phyloP scores from a whole-genome alignment of 2,113 vertebrate genomes.

The Salvelinus alpinus region DNA sequence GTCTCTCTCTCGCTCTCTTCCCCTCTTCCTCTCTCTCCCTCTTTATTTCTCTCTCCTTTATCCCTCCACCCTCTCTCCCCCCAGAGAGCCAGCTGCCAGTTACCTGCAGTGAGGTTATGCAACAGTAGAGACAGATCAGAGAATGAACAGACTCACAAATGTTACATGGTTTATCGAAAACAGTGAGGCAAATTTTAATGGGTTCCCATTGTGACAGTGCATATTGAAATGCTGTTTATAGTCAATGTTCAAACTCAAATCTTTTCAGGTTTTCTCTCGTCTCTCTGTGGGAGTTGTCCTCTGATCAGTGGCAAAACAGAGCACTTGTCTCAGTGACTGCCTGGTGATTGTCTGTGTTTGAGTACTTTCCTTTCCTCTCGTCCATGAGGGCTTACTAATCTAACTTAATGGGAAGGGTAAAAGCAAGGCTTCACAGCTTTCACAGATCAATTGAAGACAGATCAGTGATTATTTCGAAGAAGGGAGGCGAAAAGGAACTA shows the following conservation, averaged over 20 bases:
- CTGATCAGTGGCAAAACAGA: neutral
- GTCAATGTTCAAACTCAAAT: neutral
- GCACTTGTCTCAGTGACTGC: neutral
- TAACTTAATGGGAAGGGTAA: too few relatives aligned
- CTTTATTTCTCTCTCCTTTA: neutral
- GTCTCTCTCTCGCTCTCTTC: neutral
- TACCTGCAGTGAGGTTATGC: conserved; percentile 25
- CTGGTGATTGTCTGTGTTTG: too few relatives aligned
- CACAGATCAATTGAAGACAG: too few relatives aligned
- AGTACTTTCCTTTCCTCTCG: too few relatives aligned
- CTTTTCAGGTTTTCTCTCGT: too few relatives aligned
- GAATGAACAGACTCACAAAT: neutral
- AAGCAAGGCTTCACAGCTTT: too few relatives aligned
- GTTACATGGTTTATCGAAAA: neutral
- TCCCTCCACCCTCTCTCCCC: neutral
- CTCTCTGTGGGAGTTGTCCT: neutral
- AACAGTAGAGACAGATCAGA: conserved; percentile 14
- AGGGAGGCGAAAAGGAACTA: too few relatives aligned
- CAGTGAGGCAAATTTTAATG: neutral
- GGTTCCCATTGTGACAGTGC: neutral
- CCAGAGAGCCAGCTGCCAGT: conserved; percentile 12
- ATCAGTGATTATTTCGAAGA: too few relatives aligned
- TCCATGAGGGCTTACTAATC: too few relatives aligned
- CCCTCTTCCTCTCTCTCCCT: neutral
- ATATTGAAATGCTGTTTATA: neutral